Evolutionary conservation across 2,113 vertebrate genomes (phyloP), one percentile per base, ranked within the genome.

Genomic region (Misgurnus anguillicaudatus): DNA sequence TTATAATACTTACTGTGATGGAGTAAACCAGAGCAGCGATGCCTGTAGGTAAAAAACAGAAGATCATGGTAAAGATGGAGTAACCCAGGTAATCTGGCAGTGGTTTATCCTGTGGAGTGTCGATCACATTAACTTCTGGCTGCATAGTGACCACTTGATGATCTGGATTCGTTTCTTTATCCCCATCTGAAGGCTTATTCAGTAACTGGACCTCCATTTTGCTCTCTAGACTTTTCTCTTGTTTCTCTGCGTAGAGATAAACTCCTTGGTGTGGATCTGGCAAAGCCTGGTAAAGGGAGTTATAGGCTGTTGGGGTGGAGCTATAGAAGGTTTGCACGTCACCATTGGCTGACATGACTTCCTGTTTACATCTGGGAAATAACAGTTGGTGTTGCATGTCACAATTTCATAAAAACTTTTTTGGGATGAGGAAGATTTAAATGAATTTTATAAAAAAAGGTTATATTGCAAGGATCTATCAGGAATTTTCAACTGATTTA

Each of bases 1-100:
- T 2, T 1, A 19, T 39, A 47, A n/a, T 83, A 83, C 83, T 82
- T 62, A 84, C 83, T 17, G 13, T 76, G n/a, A 62, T 55, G 21
- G 83, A 79, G 36, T 51, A 76, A 31, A 83, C 1, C 11, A 83
- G 66, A 38, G 77, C 94, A 2, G 85, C 90, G 2, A 94, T 80
- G 16, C 94, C 94, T 1, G 94, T 67, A 0, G 93, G 91, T 24
- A 91, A 53, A 79, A 88, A 94, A 84, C 94, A 94, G 81, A 88
- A 94, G 47, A 94, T 4, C 87, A 92, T 21, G 77, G 87, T 93
- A 81, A 92, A 90, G 83, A 94, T 89, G 84, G 94, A 94, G 81
- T 91, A 94, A 42, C 83, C 24, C 84, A 93, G 0, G 84, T 94
- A 91, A 82, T 94, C 92, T 0, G 86, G 84, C 63, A 85, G 53